A percentile compares a stretch with the other conserved stretches of the same genome.
Conservation (phyloP, 2,888 invertebrate species). For the Yponomeuta sedellus region DNA sequence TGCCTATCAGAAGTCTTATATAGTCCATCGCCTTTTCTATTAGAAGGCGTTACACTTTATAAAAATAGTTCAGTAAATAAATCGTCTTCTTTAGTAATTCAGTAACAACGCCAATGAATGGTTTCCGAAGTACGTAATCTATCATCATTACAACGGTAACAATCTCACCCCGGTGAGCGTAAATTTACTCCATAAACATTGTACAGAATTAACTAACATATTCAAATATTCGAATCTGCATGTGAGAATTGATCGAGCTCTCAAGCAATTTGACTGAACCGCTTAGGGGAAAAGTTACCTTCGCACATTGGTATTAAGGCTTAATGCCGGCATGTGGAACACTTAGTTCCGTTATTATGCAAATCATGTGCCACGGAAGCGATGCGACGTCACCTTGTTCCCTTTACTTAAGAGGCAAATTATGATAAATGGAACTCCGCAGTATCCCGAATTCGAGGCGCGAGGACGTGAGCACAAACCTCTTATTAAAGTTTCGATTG, state of each 20-base stretch:
- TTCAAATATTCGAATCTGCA: conserved; percentile 39
- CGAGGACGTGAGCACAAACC: conserved; percentile 11
- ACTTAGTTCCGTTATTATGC: conserved; percentile 65
- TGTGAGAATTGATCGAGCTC: conserved; percentile 57
- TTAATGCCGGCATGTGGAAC: conserved; percentile 32
- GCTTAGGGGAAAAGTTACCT: conserved; percentile 37
- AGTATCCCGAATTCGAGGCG: conserved; percentile 27
- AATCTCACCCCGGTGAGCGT: not conserved
- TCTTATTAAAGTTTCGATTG: conserved; percentile 10
- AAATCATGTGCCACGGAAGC: conserved; percentile 64
- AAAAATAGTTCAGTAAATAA: no score
- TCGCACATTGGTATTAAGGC: conserved; percentile 37
- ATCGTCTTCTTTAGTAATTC: no score
- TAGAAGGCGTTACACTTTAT: no score
- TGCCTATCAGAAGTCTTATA: conserved; percentile 46
- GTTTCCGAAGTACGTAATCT: no score
- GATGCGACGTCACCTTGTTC: conserved; percentile 59
- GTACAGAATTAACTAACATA: conserved; percentile 39
- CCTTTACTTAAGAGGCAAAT: conserved; percentile 60
- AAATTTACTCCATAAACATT: conserved; percentile 18
- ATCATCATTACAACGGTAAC: not conserved
- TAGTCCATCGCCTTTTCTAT: no score
- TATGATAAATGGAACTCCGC: conserved; percentile 58
- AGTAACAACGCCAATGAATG: no score
- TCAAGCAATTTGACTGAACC: conserved; percentile 34